These are phyloP conservation scores for Drosophila neonasuta DNA, from an alignment of 2,888 invertebrate species.

Conservation along the genomic window DNA sequence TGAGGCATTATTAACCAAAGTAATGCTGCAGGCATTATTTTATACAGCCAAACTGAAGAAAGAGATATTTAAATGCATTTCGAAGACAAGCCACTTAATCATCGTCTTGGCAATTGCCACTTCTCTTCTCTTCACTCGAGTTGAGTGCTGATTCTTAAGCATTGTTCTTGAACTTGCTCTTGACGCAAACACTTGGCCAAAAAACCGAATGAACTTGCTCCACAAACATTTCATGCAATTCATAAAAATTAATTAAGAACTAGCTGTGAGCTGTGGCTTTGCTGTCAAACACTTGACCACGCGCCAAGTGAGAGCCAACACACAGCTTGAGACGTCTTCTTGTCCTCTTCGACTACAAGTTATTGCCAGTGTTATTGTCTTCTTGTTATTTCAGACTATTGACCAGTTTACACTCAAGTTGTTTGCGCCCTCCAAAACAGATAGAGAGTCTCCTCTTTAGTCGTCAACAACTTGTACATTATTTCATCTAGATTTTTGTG, in stretches of 20 bases:
- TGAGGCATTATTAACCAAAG: neutral
- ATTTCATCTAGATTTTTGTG: slow-evolving; percentile 41
- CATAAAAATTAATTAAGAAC: slow-evolving; percentile 76
- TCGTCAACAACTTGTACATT: slow-evolving; percentile 54
- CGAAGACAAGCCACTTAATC: slow-evolving; percentile 36
- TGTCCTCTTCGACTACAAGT: slow-evolving; percentile 45
- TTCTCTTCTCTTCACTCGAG: slow-evolving; percentile 25
- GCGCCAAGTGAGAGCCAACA: slow-evolving; percentile 53
- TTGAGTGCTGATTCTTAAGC: slow-evolving; percentile 19
- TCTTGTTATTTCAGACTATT: slow-evolving; percentile 75
- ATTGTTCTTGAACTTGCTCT: slow-evolving; percentile 33
- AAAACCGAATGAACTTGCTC: slow-evolving; percentile 42
- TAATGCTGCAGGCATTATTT: slow-evolving; percentile 3
- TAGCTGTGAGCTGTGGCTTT: slow-evolving; percentile 38
- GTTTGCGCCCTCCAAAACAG: slow-evolving; percentile 48
- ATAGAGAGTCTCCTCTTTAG: slow-evolving; percentile 11
- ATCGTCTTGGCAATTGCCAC: slow-evolving; percentile 48
- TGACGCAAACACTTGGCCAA: slow-evolving; percentile 50
- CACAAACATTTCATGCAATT: slow-evolving; percentile 65
- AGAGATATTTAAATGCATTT: slow-evolving; percentile 30
- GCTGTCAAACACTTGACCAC: slow-evolving; percentile 69
- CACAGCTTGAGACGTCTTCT: slow-evolving; percentile 51
- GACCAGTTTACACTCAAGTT: slow-evolving; percentile 72
- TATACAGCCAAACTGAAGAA: neutral
- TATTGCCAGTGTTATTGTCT: slow-evolving; percentile 75